Evolutionary conservation across 2,888 invertebrate genomes (phyloP).

Genomic region (Caenorhabditis sp.): DNA sequence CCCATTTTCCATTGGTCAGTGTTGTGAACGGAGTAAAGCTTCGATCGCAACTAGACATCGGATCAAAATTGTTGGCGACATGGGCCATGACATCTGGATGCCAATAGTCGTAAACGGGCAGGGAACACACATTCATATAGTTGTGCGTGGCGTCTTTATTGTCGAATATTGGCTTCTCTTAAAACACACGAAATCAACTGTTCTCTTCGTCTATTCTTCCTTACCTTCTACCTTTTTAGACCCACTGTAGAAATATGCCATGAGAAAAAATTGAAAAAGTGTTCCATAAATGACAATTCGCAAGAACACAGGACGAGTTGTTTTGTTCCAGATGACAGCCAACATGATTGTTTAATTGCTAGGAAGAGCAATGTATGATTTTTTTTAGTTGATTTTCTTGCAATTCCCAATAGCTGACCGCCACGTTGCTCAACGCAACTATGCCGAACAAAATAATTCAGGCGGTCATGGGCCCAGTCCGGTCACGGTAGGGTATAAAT

Average conservation of each 20-base stretch:
- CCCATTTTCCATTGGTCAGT: conserved; percentile 11
- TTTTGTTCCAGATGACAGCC: background rate
- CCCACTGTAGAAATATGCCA: background rate
- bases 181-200: too few relatives aligned
- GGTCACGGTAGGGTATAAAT: too few relatives aligned
- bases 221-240: conserved; percentile 14
- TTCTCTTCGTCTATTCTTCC: too few relatives aligned
- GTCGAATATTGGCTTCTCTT: conserved; percentile 9
- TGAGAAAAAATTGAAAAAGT: conserved; percentile 10
- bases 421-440: too few relatives aligned
- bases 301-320: background rate
- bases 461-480: too few relatives aligned
- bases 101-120: background rate
- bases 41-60: background rate
- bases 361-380: too few relatives aligned
- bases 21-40: background rate
- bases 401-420: too few relatives aligned
- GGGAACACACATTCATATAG: conserved; percentile 10
- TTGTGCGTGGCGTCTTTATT: background rate
- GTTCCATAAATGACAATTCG: conserved; percentile 15
- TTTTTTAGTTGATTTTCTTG: too few relatives aligned
- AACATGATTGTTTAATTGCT: too few relatives aligned
- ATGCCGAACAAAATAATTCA: too few relatives aligned
- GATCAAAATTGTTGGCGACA: too few relatives aligned
- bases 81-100: background rate